Conservation (phyloP, 2,113 vertebrate genomes). For the Lynx canadensis region DNA sequence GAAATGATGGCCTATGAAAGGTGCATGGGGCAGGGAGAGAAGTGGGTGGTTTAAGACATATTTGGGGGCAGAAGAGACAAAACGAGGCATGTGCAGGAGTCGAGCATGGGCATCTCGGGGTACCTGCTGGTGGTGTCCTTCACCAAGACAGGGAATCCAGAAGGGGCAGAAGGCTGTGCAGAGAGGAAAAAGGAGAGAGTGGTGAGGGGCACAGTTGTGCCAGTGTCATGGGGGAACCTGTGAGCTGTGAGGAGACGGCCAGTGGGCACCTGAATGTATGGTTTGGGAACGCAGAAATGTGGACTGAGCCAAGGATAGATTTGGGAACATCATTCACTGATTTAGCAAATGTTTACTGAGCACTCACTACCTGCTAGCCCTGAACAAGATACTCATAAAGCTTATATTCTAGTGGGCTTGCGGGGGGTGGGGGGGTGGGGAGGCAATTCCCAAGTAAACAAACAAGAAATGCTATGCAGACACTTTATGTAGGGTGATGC, state of each 20-base stretch:
- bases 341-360: background rate
- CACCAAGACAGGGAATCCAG: background rate
- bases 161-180: background rate
- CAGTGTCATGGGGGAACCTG: rapidly evolving
- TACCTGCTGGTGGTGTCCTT: background rate
- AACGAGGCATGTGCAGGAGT: background rate
- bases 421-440: background rate
- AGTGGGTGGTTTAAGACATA: background rate
- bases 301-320: background rate
- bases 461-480: background rate
- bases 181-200: background rate
- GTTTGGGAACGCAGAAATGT: background rate
- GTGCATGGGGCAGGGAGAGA: background rate
- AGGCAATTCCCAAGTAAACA: background rate
- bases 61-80: background rate
- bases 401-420: background rate
- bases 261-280: background rate
- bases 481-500: background rate
- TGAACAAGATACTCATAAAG: background rate
- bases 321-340: background rate
- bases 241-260: background rate
- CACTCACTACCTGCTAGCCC: background rate
- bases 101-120: background rate
- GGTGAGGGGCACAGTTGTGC: too few relatives aligned
- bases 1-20: background rate